Evolutionary conservation across 2,797 vertebrate species (phyloP).

Genomic region (Mycteria americana): DNA sequence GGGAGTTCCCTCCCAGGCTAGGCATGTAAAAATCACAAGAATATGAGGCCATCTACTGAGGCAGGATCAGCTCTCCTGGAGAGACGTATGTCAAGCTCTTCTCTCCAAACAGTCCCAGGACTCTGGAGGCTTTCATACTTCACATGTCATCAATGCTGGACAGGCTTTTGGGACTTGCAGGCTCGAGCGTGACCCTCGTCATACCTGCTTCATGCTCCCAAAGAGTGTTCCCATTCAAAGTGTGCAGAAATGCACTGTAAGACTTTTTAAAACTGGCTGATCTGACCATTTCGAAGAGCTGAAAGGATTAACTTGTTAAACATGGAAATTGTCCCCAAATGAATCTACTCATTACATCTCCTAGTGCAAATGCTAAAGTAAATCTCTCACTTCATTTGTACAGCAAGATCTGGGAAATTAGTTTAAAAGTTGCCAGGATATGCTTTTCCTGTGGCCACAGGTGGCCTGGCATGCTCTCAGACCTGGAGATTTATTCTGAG

Average conservation of each 20-base stretch:
- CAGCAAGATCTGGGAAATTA: not conserved
- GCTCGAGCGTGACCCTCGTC: not conserved
- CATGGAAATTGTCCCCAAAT: not conserved
- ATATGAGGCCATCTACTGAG: not conserved
- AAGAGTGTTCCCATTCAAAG: not conserved
- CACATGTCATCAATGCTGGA: not conserved
- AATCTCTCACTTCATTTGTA: constrained; percentile 25
- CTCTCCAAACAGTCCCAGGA: not conserved
- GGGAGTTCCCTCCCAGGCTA: not conserved
- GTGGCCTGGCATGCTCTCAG: constrained; percentile 13
- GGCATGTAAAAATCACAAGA: not conserved
- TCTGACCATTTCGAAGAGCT: not conserved
- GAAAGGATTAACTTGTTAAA: constrained; percentile 23
- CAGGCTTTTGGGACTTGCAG: not conserved
- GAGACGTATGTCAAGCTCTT: not conserved
- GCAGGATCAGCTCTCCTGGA: not conserved
- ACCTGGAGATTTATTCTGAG: not conserved
- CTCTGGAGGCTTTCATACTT: not conserved
- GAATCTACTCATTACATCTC: not conserved
- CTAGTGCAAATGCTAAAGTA: constrained; percentile 10
- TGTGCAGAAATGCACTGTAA: not conserved
- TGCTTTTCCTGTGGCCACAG: constrained; percentile 11
- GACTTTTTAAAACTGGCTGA: not conserved
- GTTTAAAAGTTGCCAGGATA: constrained; percentile 1
- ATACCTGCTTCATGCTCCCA: not conserved